phyloP scores from a whole-genome alignment of 2,888 invertebrate species.

The Harpalus rubripes region DNA sequence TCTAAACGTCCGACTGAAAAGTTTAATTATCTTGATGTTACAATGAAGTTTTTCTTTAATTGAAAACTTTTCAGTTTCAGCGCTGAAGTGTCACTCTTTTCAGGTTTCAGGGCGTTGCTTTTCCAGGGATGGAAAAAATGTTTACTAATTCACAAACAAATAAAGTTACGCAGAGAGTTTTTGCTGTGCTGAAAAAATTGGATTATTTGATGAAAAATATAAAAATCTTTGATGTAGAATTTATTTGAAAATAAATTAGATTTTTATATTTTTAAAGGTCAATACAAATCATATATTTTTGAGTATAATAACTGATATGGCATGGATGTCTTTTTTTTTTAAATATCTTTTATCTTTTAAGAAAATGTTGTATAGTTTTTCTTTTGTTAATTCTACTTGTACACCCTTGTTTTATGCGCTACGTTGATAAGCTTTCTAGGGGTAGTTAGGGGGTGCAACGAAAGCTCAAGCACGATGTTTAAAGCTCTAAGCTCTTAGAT shows the following conservation, averaged over 20 bases:
- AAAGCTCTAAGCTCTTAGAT: conserved; percentile 2
- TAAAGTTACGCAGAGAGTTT: neutral
- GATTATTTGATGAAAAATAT: neutral
- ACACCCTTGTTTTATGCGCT: neutral
- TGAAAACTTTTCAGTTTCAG: conserved; percentile 35
- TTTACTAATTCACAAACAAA: neutral
- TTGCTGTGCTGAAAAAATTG: neutral
- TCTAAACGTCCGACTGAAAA: conserved; percentile 4
- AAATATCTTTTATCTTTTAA: neutral
- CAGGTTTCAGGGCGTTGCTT: no score
- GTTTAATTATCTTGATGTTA: conserved; percentile 29
- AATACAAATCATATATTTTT: neutral
- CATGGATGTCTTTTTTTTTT: neutral
- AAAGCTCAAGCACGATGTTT: neutral
- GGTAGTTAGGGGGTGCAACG: neutral
- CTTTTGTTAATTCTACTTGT: neutral
- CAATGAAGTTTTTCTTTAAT: conserved; percentile 37
- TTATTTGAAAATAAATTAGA: neutral
- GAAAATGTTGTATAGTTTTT: neutral
- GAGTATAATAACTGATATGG: neutral
- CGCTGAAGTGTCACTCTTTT: neutral
- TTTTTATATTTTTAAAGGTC: neutral
- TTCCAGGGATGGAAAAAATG: conserved; percentile 9
- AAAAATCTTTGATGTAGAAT: neutral
- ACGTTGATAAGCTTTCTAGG: neutral